These are phyloP conservation scores for Psittacus erithacus DNA, from an alignment of 2,113 vertebrate genomes.

Conservation along the genomic window DNA sequence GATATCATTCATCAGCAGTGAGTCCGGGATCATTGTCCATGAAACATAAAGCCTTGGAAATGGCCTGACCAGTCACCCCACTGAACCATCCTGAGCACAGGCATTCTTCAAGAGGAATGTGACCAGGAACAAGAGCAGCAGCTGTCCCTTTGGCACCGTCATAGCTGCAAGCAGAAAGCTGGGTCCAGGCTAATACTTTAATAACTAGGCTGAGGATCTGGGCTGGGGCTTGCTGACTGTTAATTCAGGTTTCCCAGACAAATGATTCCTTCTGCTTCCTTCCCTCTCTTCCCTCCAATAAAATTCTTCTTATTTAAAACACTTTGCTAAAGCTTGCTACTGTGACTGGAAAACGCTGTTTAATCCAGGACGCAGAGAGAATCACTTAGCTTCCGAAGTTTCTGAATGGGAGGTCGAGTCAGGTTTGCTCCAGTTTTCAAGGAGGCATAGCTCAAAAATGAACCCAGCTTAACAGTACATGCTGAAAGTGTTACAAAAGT, in stretches of 20 bases:
- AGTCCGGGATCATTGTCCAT: not conserved
- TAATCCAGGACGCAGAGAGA: not conserved
- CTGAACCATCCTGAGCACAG: not conserved
- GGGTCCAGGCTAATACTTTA: not conserved
- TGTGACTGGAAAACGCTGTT: not conserved
- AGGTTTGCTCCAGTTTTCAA: not conserved
- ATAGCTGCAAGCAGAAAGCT: not conserved
- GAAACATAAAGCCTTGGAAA: not conserved
- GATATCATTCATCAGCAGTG: not conserved
- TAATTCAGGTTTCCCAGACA: not conserved
- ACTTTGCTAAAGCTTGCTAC: not conserved
- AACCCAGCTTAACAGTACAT: not conserved
- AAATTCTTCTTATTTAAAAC: not conserved
- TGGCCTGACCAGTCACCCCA: not conserved
- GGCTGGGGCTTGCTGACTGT: not conserved
- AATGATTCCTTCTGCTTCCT: not conserved
- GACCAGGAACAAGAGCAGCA: not conserved
- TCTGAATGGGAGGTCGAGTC: not conserved
- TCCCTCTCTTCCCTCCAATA: not conserved
- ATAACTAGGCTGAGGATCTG: not conserved
- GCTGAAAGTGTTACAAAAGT: not conserved
- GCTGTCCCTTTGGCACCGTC: accelerated
- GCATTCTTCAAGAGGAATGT: not conserved
- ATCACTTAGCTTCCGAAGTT: not conserved
- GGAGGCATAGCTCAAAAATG: accelerated